These are phyloP conservation scores for Sebastes alutus DNA, from an alignment of 2,797 vertebrate genomes.

Conservation along the genomic window DNA sequence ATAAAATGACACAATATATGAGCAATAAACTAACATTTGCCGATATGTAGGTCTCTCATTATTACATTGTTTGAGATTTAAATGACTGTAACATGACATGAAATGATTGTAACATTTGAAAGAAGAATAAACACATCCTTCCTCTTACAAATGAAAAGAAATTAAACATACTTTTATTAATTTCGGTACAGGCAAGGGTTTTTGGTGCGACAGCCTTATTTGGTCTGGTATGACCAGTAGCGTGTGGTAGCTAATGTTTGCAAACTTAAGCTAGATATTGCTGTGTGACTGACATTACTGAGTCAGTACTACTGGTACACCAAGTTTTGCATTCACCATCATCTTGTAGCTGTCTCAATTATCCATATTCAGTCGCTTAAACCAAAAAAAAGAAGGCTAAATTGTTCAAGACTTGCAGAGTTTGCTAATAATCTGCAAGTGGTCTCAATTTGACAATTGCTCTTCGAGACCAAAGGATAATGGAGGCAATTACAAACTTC, in stretches of 20 bases:
- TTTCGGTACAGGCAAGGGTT: background rate
- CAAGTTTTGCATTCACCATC: no score
- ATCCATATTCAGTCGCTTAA: background rate
- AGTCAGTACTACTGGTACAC: background rate
- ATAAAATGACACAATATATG: no score
- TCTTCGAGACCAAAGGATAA: background rate
- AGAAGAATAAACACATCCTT: no score
- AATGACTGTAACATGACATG: no score
- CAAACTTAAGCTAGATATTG: no score
- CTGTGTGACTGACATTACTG: background rate
- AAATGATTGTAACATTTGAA: no score
- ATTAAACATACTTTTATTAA: background rate
- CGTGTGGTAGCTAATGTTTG: background rate
- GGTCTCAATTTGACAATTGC: background rate
- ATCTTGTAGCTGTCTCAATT: background rate
- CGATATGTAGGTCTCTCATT: no score
- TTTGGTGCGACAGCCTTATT: background rate
- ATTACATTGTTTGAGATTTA: no score
- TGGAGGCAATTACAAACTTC: background rate
- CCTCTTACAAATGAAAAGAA: no score
- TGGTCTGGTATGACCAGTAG: background rate
- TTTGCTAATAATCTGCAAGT: background rate
- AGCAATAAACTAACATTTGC: no score
- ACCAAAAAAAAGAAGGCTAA: background rate
- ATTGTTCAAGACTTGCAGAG: background rate